A percentile compares a stretch with the other conserved stretches of the same genome.
phyloP scores from a whole-genome alignment of 2,113 vertebrate genomes.

The Gulo gulo region DNA sequence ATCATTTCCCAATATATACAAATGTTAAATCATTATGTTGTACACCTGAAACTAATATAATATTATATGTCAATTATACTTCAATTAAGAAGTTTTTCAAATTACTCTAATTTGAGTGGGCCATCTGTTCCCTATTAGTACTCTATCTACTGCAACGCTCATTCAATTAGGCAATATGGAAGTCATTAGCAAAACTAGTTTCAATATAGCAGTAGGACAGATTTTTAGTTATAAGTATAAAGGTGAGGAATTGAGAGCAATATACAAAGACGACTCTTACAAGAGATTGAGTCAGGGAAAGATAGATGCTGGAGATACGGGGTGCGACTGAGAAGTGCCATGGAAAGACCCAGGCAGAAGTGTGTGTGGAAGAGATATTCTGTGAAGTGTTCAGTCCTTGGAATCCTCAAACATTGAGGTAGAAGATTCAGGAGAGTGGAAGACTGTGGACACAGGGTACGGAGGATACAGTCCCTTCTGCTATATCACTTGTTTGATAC shows the following conservation, averaged over 20 bases:
- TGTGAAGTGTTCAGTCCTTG: neutral
- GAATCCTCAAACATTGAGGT: neutral
- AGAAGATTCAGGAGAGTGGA: neutral
- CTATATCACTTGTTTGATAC: neutral
- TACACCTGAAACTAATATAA: neutral
- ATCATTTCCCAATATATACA: neutral
- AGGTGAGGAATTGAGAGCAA: neutral
- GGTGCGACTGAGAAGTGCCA: neutral
- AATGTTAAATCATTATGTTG: neutral
- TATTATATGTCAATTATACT: neutral
- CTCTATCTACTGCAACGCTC: neutral
- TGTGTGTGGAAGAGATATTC: neutral
- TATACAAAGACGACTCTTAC: neutral
- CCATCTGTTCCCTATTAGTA: neutral
- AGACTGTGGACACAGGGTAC: neutral
- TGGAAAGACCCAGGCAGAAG: neutral
- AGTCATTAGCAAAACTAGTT: neutral
- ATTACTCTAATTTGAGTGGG: neutral
- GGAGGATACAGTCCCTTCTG: neutral
- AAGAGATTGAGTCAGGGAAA: neutral
- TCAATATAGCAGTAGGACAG: neutral
- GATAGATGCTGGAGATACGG: neutral
- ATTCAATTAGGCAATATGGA: neutral
- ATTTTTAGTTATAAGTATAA: neutral
- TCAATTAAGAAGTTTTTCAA: neutral